Evolutionary conservation across 2,888 invertebrate genomes (phyloP), one percentile per base, ranked within the genome.

Genomic region (Ophion obscuratus): DNA sequence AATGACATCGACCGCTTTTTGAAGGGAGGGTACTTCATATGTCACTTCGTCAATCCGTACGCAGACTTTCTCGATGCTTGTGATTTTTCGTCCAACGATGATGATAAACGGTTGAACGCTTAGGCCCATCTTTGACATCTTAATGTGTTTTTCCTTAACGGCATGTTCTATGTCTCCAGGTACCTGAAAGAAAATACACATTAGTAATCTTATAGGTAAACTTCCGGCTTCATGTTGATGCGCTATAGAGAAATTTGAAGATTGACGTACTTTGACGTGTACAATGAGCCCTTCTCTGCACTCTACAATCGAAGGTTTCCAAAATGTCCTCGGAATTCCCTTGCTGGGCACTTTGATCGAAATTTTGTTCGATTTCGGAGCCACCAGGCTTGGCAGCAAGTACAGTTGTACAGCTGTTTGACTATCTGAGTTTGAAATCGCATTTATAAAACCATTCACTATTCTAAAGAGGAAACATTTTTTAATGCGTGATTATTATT

Each of bases 151-250:
- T 36, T 61, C 62, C 14, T 62, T 27, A 14, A 73, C 36, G 64
- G 62, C 80, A 64, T 71, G 57, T 61, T 80, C 64, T 53, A 80
- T 64, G 64, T 80, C 80, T 64, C 80, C 80, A 24, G 80, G 73
- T 66, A 68, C 57, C 80, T 80, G 64, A 14, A 80, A 79, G 17
- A 59, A 24, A 4, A 73, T n/a, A 57, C 27, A 31, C 17, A 73
- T 73, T 17, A 14, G 36, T 36, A 36, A 66, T 66, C n/a, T 66
- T 31, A 31, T 31, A n/a, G 14, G 14, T 17, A 17, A 66, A 66
- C 66, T 36, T 66, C 40, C 4, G 36, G 66, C 5, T 36, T 66
- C 17, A 4, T 14, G 66, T 66, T 66, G 5, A 66, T 40, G 40
- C 66, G n/a, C 36, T 36, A 36, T 36, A 11, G 66, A 6, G 36